Evolutionary conservation across 2,113 vertebrate genomes (phyloP).

Genomic region (Tyto alba): DNA sequence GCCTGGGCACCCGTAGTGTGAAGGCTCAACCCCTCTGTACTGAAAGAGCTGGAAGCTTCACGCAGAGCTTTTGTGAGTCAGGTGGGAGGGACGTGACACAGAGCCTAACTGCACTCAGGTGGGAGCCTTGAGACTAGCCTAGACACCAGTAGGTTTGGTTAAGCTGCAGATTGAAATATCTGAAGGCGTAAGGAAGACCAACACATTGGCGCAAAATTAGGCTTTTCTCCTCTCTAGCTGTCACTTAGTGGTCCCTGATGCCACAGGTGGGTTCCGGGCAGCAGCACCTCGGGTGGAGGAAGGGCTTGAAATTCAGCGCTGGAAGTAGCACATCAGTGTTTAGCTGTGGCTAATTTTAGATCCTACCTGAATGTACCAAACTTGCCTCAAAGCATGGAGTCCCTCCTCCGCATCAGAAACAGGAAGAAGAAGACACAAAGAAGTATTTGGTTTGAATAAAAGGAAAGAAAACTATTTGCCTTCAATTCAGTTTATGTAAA

Average conservation of each 20-base stretch:
- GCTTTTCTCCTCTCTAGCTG: neutral
- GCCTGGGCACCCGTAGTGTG: neutral
- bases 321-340: fast-evolving
- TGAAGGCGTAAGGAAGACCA: fast-evolving
- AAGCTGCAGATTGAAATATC: neutral
- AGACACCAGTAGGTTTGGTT: neutral
- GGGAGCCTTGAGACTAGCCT: neutral
- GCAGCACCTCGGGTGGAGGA: fast-evolving
- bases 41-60: neutral
- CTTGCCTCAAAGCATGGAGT: neutral
- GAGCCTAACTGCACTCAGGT: fast-evolving
- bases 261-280: neutral
- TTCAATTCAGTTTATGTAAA: neutral
- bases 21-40: neutral
- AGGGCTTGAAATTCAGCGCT: neutral
- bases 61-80: fast-evolving
- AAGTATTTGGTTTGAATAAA: neutral
- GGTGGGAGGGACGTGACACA: fast-evolving
- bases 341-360: slow-evolving; percentile 16
- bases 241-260: fast-evolving
- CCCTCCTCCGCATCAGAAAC: neutral
- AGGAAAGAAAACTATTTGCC: neutral
- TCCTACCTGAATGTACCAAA: neutral
- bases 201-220: fast-evolving
- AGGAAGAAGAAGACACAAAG: neutral